These are phyloP conservation scores for Paradisaea rubra DNA, from an alignment of 2,113 vertebrate species.

Conservation along the genomic window DNA sequence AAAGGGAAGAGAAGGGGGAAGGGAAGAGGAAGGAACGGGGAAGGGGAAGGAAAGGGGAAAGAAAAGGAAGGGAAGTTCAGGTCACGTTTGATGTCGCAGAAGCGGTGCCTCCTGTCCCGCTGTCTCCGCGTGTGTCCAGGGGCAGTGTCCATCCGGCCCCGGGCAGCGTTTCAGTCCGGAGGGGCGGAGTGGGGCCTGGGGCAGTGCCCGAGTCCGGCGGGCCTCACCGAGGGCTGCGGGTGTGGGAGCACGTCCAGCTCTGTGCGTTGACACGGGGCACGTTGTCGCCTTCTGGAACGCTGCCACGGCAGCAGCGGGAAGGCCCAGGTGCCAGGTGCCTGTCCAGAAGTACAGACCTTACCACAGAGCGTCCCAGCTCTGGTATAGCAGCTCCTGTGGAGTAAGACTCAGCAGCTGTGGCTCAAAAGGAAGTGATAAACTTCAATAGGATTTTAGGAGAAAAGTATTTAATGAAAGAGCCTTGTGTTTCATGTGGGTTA, in stretches of 20 bases:
- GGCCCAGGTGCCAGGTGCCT: not conserved
- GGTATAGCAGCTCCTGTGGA: not conserved
- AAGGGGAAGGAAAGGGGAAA: too few species aligned
- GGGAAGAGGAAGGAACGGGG: not conserved
- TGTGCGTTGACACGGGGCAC: fast-evolving
- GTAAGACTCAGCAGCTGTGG: not conserved
- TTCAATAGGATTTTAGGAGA: not conserved
- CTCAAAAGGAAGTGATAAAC: not conserved
- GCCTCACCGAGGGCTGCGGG: not conserved
- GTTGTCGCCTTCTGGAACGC: fast-evolving
- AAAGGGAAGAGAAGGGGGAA: not conserved
- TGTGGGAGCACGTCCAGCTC: fast-evolving
- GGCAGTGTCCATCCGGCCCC: too few species aligned
- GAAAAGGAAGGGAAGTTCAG: too few species aligned
- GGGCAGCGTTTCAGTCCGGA: not conserved
- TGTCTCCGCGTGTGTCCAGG: not conserved
- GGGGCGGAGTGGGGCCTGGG: not conserved
- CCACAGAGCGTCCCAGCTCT: fast-evolving
- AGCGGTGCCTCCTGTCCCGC: too few species aligned
- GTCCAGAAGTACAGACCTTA: fast-evolving
- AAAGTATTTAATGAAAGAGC: fast-evolving
- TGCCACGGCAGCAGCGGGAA: fast-evolving
- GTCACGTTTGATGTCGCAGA: fast-evolving
- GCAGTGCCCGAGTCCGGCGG: not conserved
- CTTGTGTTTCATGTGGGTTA: not conserved